Conservation (phyloP, 2,888 invertebrate species). For the Chaetoderma sp. region DNA sequence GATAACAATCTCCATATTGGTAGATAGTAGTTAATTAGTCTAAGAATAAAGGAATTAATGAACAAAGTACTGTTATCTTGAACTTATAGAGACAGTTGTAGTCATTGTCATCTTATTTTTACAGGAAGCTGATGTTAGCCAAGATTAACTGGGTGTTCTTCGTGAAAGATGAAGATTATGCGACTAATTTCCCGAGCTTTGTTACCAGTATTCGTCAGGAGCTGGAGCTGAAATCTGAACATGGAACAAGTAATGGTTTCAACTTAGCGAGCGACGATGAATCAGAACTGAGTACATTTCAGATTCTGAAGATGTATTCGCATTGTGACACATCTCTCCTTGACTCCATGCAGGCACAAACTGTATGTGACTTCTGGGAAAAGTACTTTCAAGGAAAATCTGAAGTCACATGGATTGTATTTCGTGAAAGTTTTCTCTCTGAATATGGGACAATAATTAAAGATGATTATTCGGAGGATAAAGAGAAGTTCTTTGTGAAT, state of each 20-base stretch:
- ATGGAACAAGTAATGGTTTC: neutral
- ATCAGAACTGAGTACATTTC: neutral
- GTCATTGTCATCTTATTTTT: too few relatives aligned
- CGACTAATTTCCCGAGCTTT: slow-evolving; percentile 38
- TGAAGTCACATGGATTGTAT: slow-evolving; percentile 46
- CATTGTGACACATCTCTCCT: slow-evolving; percentile 1
- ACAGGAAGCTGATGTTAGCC: slow-evolving; percentile 58
- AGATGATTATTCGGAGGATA: slow-evolving; percentile 28
- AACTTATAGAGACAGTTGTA: too few relatives aligned
- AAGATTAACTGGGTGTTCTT: slow-evolving; percentile 63
- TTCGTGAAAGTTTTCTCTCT: slow-evolving; percentile 46
- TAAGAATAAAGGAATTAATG: too few relatives aligned
- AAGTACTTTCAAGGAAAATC: slow-evolving; percentile 43
- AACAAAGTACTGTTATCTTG: too few relatives aligned
- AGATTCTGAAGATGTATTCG: neutral
- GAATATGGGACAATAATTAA: slow-evolving; percentile 51
- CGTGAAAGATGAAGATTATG: slow-evolving; percentile 44
- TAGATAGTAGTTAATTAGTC: too few relatives aligned
- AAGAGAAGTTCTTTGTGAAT: slow-evolving; percentile 43
- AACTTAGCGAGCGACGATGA: neutral
- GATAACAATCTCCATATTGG: too few relatives aligned
- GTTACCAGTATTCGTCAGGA: slow-evolving; percentile 36
- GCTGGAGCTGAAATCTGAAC: neutral
- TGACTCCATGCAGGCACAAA: slow-evolving; percentile 1
- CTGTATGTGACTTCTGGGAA: slow-evolving; percentile 54